Evolutionary conservation across 1,140 invertebrate species (phyloP).

Genomic region (Drosophila suzukii): DNA sequence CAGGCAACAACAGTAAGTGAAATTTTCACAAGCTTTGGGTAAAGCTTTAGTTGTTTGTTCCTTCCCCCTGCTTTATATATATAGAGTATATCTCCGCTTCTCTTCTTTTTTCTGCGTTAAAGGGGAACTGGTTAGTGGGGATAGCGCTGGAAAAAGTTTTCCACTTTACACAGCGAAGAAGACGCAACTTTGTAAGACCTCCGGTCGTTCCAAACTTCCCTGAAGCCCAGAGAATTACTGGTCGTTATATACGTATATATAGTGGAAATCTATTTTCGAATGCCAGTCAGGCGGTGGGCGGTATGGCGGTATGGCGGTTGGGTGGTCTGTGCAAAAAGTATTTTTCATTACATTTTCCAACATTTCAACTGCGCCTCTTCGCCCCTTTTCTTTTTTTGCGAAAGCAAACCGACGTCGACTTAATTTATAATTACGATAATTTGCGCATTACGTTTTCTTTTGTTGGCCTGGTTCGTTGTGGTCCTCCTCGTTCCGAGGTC

Average conservation of each 20-base stretch:
- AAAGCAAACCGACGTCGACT: conserved; percentile 70
- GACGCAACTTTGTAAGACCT: conserved; percentile 48
- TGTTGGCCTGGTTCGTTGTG: conserved; percentile 53
- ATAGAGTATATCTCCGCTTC: background rate
- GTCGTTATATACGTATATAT: conserved; percentile 45
- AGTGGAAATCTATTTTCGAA: conserved; percentile 81
- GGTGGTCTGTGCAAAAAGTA: conserved; percentile 55
- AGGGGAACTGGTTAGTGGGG: conserved; percentile 27
- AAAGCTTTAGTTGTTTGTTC: conserved; percentile 46
- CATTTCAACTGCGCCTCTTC: conserved; percentile 15
- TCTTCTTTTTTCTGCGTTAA: conserved; percentile 7
- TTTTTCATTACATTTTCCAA: conserved; percentile 75
- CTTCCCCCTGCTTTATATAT: background rate
- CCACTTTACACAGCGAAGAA: conserved; percentile 66
- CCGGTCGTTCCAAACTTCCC: conserved; percentile 28
- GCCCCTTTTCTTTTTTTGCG: background rate
- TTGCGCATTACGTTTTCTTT: conserved; percentile 82
- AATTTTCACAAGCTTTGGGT: conserved; percentile 51
- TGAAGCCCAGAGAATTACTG: conserved; percentile 36
- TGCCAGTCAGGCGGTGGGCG: conserved; percentile 47
- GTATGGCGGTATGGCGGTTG: background rate
- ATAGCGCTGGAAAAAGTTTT: conserved; percentile 63
- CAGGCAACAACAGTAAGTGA: conserved; percentile 39
- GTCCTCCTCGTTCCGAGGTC: background rate
- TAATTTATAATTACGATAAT: conserved; percentile 84